phyloP scores from a whole-genome alignment of 2,888 invertebrate genomes.

The Tineola bisselliella region DNA sequence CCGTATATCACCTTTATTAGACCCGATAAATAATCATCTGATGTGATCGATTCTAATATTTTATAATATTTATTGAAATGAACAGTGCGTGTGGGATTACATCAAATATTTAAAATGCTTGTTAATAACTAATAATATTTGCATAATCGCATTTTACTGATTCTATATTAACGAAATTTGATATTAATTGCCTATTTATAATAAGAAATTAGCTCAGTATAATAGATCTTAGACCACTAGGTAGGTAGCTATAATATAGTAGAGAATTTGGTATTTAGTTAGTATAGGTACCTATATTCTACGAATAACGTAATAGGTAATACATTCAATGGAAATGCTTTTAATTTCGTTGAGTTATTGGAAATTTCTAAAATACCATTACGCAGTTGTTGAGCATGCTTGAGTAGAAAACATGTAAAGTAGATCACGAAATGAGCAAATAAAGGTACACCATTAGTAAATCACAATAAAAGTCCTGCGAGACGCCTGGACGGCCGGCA shows the following conservation, averaged over 20 bases:
- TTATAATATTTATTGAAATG: constrained; percentile 65
- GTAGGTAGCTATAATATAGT: no score
- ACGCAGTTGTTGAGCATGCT: no score
- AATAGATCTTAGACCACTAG: neutral
- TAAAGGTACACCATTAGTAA: constrained; percentile 43
- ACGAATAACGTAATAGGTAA: no score
- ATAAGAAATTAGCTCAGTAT: constrained; percentile 33
- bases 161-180: constrained; percentile 46
- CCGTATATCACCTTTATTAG: constrained; percentile 64
- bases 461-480: constrained; percentile 62
- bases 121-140: constrained; percentile 64
- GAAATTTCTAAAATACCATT: no score
- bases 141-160: constrained; percentile 57
- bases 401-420: neutral
- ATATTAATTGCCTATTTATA: constrained; percentile 58
- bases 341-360: no score
- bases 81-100: constrained; percentile 41
- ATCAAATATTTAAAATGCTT: constrained; percentile 56
- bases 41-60: constrained; percentile 62
- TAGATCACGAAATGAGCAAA: constrained; percentile 19
- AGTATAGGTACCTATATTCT: no score
- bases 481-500: constrained; percentile 46
- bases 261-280: no score
- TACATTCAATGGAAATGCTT: no score
- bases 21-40: constrained; percentile 60